Percentiles rank a stretch among this genome's conserved stretches.
These are phyloP conservation scores for Bombus waltoni DNA, from an alignment of 1,140 invertebrate species.

Conservation along the genomic window DNA sequence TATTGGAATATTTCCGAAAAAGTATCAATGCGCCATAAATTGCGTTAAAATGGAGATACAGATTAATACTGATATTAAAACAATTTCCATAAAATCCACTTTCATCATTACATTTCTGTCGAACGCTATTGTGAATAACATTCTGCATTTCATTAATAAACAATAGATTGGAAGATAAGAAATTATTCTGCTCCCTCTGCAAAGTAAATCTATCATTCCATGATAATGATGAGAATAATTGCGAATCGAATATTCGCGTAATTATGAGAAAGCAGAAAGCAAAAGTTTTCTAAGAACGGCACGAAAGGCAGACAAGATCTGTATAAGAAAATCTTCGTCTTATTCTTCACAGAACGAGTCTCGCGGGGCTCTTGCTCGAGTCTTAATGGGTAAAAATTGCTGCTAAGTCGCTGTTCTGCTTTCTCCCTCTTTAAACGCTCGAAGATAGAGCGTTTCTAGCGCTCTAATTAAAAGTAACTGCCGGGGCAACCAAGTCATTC, in stretches of 20 bases:
- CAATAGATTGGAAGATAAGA: background rate
- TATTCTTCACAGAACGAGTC: constrained; percentile 5
- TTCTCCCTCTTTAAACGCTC: constrained; percentile 50
- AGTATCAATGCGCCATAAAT: too few species aligned
- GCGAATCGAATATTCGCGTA: background rate
- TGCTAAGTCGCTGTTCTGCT: constrained; percentile 61
- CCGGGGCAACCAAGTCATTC: constrained; percentile 51
- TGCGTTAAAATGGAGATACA: too few species aligned
- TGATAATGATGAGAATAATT: background rate
- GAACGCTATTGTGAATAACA: background rate
- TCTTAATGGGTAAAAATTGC: constrained; percentile 73
- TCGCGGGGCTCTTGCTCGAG: constrained; percentile 22
- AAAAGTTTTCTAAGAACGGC: background rate
- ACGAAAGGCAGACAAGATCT: background rate
- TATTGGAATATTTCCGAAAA: too few species aligned
- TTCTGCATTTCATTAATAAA: background rate
- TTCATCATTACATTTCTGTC: background rate
- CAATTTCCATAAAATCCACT: background rate
- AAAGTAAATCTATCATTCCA: background rate
- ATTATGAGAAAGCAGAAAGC: background rate
- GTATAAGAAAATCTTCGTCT: constrained; percentile 38
- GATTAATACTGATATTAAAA: background rate
- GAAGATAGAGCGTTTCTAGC: constrained; percentile 62
- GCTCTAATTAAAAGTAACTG: constrained; percentile 75
- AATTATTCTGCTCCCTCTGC: background rate